Evolutionary conservation across 2,113 vertebrate genomes (phyloP), one percentile per base, ranked within the genome.

Genomic region (Oreochromis tanganicae): DNA sequence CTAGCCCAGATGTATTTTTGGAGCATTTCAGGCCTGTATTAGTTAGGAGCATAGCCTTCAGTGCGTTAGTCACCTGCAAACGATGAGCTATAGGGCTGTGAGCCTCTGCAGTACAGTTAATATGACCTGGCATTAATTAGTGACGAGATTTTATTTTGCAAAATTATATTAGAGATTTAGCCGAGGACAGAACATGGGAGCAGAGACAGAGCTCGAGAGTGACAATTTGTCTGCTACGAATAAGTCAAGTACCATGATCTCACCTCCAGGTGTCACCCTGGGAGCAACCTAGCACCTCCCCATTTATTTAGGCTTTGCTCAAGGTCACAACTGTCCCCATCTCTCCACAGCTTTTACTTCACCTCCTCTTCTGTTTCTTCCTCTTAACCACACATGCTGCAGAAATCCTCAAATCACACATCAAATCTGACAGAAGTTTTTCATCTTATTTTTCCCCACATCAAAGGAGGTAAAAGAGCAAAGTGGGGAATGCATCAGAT

Each of bases 291-390:
- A 66, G 88, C 87, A 93, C 91, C 91, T 94, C 82, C 86, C 91
- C 90, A 81, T 94, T 95, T 92, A 94, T 95, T 94, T 85, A 94
- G 85, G 81, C 83, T 81, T 52, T 9, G 32, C 48, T 81, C 88
- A 81, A 88, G 86, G 85, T 90, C 86, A 81, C n/a, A 73, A 66
- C 52, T 71, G 8, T 24, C 3, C 9, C 6, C 19, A n/a, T 75
- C 17, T 73, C 52, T 24, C 46, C n/a, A 24, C 3, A 2, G 82
- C n/a, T 52, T 13, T 43, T 63, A 19, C 81, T 59, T 36, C 71
- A 79, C 91, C 90, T 68, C 59, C 34, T 54, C 24, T 41, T 85
- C 80, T 85, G 12, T 85, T 84, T 68, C 17, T 71, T 29, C n/a
- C 1, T 36, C 32, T 43, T 75, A 34, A 29, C 24, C 63, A 54